Evolutionary conservation across 2,797 vertebrate genomes (phyloP).

Genomic region (Heteromormyrus szaboi): DNA sequence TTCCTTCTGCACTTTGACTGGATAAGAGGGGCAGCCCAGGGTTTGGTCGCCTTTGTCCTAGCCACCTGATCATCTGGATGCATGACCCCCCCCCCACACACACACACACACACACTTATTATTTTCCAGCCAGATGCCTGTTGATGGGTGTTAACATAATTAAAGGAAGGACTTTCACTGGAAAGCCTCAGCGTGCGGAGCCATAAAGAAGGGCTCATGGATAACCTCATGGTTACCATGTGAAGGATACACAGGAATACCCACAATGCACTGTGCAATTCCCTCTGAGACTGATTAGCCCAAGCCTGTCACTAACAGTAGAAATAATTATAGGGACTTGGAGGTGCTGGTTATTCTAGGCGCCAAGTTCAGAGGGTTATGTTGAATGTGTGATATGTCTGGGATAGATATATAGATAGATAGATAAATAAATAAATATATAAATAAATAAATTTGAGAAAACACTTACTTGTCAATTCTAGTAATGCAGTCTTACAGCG

Average conservation of each 20-base stretch:
- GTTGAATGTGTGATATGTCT: constrained; percentile 14
- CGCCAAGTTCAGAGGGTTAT: constrained; percentile 19
- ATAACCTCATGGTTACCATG: constrained; percentile 58
- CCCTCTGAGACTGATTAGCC: constrained; percentile 99
- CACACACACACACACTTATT: neutral
- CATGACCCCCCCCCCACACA: neutral
- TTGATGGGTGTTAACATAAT: neutral
- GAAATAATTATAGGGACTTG: constrained; percentile 93
- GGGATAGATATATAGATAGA: neutral
- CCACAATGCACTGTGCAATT: constrained; percentile 64
- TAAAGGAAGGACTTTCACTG: constrained; percentile 63
- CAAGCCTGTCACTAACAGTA: constrained; percentile 87
- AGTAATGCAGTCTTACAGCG: constrained; percentile 3
- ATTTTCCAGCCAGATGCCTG: constrained; percentile 34
- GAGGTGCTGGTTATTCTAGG: constrained; percentile 61
- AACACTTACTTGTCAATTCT: constrained; percentile 19
- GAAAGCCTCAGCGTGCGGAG: constrained; percentile 51
- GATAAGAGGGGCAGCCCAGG: constrained; percentile 68
- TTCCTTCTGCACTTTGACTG: constrained; percentile 73
- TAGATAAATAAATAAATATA: neutral
- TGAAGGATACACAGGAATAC: constrained; percentile 54
- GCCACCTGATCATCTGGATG: neutral
- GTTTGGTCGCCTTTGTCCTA: constrained; percentile 23
- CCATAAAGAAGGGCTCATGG: constrained; percentile 55
- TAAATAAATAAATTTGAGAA: neutral